A percentile compares a stretch with the other conserved stretches of the same genome.
Conservation (phyloP, 2,888 invertebrate genomes). For the Sphecodes monilicornis region DNA sequence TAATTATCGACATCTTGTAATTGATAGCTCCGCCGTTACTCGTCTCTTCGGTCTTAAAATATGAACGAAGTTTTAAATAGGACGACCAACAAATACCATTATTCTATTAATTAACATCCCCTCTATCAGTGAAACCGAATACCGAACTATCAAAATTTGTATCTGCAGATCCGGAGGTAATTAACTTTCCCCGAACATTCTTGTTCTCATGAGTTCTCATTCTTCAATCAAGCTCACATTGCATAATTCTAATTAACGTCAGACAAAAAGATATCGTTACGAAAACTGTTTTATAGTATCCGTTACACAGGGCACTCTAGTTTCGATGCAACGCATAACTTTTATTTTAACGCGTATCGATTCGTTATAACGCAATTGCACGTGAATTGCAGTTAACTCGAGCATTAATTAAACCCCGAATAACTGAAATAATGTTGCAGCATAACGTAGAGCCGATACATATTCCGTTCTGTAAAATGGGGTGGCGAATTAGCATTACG, state of each 20-base stretch:
- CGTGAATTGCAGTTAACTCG: conserved; percentile 8
- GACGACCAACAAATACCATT: neutral
- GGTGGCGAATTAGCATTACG: neutral
- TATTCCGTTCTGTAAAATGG: neutral
- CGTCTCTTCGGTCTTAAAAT: conserved; percentile 5
- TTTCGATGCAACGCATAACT: neutral
- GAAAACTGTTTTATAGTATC: neutral
- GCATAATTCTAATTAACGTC: conserved; percentile 18
- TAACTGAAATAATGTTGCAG: neutral
- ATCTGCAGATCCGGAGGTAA: neutral
- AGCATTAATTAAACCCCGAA: conserved; percentile 32
- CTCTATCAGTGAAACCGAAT: neutral
- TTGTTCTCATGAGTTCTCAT: neutral
- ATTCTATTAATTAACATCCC: conserved; percentile 16
- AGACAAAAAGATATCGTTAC: neutral
- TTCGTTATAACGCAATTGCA: neutral
- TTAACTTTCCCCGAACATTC: neutral
- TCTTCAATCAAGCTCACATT: neutral
- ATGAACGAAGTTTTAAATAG: neutral
- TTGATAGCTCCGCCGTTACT: conserved; percentile 19
- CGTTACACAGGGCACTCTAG: neutral
- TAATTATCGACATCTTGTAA: conserved; percentile 51
- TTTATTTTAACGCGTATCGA: conserved; percentile 19
- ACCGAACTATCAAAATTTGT: conserved; percentile 16
- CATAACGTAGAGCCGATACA: neutral